A percentile compares a stretch with the other conserved stretches of the same genome.
These are phyloP conservation scores for Ophiodon elongatus DNA, from an alignment of 2,113 vertebrate genomes.

Conservation along the genomic window DNA sequence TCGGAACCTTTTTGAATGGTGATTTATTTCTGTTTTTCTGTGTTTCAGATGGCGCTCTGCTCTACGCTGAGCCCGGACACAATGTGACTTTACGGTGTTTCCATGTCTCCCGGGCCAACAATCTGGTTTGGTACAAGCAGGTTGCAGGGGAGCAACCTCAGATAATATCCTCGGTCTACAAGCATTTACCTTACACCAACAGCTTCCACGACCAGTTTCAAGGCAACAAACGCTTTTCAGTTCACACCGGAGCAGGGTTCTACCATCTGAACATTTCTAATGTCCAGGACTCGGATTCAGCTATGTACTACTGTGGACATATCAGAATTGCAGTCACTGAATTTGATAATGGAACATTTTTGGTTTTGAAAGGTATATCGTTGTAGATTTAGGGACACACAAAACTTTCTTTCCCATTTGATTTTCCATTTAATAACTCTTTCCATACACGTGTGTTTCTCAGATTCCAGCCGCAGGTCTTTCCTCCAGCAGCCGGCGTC, in stretches of 20 bases:
- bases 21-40: background rate
- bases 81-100: conserved; percentile 57
- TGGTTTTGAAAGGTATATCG: conserved; percentile 52
- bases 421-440: background rate
- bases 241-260: background rate
- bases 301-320: conserved; percentile 69
- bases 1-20: background rate
- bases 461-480: conserved; percentile 27
- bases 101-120: background rate
- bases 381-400: background rate
- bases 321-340: background rate
- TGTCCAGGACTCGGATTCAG: conserved; percentile 51
- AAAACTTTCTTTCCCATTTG: background rate
- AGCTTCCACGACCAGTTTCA: conserved; percentile 41
- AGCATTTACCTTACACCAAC: background rate
- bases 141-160: conserved; percentile 32
- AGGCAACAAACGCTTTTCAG: conserved; percentile 35
- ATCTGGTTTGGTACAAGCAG: conserved; percentile 73
- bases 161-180: conserved; percentile 56
- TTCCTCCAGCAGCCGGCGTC: conserved; percentile 33
- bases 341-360: conserved; percentile 57
- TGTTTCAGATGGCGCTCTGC: conserved; percentile 48
- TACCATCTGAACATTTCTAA: conserved; percentile 61
- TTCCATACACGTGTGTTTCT: background rate
- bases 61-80: conserved; percentile 38